Evolutionary conservation across 2,888 invertebrate genomes (phyloP).

Genomic region (Hydrotaea diabolus): DNA sequence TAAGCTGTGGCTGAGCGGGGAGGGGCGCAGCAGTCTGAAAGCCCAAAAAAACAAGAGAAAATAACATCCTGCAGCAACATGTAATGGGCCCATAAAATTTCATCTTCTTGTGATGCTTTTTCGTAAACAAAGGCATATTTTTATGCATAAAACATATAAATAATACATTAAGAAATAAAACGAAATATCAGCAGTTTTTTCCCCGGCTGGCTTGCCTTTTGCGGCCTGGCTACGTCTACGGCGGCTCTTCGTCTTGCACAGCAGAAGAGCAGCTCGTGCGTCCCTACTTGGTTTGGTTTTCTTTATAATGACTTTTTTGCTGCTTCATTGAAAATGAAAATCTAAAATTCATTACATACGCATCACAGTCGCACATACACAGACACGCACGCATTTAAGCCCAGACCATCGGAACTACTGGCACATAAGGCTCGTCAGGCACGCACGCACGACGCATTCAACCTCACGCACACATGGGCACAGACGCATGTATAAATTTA

Average conservation of each 20-base stretch:
- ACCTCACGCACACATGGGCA: background rate
- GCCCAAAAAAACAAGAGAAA: conserved; percentile 4
- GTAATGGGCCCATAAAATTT: conserved; percentile 61
- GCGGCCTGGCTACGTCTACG: background rate
- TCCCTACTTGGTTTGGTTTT: background rate
- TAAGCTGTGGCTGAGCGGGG: background rate
- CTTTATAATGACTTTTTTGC: conserved; percentile 56
- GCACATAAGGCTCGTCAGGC: conserved; percentile 67
- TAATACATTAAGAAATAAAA: conserved; percentile 58
- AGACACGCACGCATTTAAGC: background rate
- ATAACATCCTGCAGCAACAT: conserved; percentile 52
- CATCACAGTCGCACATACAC: conserved; percentile 61
- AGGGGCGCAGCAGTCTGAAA: background rate
- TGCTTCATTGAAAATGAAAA: conserved; percentile 73
- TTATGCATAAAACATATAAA: conserved; percentile 54
- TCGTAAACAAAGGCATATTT: conserved; percentile 57
- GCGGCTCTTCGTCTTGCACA: background rate
- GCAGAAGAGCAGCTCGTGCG: background rate
- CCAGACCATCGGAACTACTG: conserved; percentile 19
- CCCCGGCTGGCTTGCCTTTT: background rate
- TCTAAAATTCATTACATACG: conserved; percentile 77
- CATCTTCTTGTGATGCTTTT: conserved; percentile 26
- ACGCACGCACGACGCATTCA: conserved; percentile 48
- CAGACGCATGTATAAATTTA: background rate
- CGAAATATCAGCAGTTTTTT: conserved; percentile 52